Percentiles rank a stretch among this genome's conserved stretches.
Evolutionary conservation across 2,113 vertebrate species (phyloP).

Genomic region (Poeciliopsis turrubarensis): DNA sequence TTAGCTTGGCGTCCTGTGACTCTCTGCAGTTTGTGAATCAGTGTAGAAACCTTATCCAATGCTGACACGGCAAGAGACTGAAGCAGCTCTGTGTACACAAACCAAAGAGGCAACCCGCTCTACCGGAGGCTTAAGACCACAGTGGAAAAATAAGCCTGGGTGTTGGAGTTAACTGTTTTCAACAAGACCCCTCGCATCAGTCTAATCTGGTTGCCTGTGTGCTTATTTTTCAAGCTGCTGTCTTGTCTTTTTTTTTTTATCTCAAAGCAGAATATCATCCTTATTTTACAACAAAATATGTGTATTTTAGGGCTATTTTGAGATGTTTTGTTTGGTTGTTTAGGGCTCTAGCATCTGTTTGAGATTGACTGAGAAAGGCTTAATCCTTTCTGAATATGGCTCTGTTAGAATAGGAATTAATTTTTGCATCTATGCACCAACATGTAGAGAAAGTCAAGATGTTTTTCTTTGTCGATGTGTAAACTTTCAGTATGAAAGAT

Average conservation of each 20-base stretch:
- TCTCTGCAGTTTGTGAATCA: constrained; percentile 34
- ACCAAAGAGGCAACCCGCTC: constrained; percentile 31
- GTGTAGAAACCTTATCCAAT: constrained; percentile 10
- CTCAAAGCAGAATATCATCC: constrained; percentile 17
- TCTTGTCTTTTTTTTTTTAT: constrained; percentile 33
- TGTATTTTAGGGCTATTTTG: constrained; percentile 30
- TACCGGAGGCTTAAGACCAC: constrained; percentile 46
- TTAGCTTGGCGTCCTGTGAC: constrained; percentile 14
- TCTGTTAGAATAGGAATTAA: constrained; percentile 11
- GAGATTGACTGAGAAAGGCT: constrained; percentile 26
- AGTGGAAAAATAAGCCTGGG: constrained; percentile 20
- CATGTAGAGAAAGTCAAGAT: neutral
- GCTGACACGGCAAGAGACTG: constrained; percentile 20
- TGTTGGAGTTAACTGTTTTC: constrained; percentile 60
- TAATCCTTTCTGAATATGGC: constrained; percentile 12
- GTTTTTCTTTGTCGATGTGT: neutral
- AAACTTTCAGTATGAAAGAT: constrained; percentile 13
- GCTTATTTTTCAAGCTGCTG: constrained; percentile 38
- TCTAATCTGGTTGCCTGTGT: neutral
- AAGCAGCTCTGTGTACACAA: constrained; percentile 20
- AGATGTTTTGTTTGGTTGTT: constrained; percentile 7
- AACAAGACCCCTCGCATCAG: neutral
- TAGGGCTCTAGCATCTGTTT: constrained; percentile 44
- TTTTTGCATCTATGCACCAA: neutral
- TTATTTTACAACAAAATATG: constrained; percentile 6